Evolutionary conservation across 1,140 invertebrate species (phyloP), one percentile per base, ranked within the genome.

Genomic region (Anoplolepis gracilipes): DNA sequence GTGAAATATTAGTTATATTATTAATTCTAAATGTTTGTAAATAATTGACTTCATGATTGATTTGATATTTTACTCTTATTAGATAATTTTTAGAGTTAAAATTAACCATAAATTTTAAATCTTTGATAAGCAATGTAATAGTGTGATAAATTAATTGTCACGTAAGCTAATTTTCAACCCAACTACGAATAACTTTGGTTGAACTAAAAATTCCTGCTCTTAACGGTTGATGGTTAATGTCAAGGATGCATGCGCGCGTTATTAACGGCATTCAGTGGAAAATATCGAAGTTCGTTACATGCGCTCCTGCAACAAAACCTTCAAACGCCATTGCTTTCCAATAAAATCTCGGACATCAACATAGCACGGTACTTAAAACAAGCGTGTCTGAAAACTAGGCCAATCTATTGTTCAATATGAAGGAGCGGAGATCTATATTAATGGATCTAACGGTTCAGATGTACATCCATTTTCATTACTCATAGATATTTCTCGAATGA

Each of bases 201-300:
- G 19, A 25, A 53, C 30, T 55, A 64, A 64, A 64, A 64, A 42
- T 39, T 19, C 16, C 22, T 64, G 72, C 22, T 39, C 53, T 25
- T 86, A 69, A 76, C 53, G 57, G 72, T 25, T 82, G 11, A 57
- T 10, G 62, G 49, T 86, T 86, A 88, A 88, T 88, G 87, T 86
- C 85, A 88, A 86, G 87, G 70, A 69, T 59, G 6, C 59, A 57
- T 22, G 57, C 46, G 49, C 28, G 67, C 59, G 62, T 75, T 53
- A 65, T 55, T 64, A 69, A 39, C 46, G 39, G 64, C 62, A 77
- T 28, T n/a, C 22, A 57, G 2, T 19, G 13, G 78, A 61, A 88
- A 88, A 88, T 86, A 88, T 70, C 87, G 85, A 88, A 86, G 85
- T 88, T 88, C 85, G 84, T 22, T 49, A 55, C n/a, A n/a, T n/a